Percentiles rank a stretch among this genome's conserved stretches.
Conservation (phyloP, 2,888 invertebrate species). For the Lochmaea crataegi region DNA sequence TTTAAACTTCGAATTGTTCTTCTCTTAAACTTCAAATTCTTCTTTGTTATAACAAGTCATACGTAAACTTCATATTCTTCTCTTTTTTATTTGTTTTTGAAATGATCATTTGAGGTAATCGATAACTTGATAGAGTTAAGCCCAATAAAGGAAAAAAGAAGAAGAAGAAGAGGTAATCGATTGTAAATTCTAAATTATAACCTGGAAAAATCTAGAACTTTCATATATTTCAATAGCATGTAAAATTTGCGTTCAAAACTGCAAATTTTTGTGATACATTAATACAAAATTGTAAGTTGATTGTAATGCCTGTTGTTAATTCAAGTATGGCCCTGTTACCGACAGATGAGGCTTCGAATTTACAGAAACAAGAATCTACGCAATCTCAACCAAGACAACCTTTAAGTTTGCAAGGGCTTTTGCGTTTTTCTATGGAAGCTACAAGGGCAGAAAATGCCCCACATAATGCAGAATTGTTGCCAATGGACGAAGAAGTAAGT, state of each 20-base stretch:
- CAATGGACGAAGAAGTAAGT: constrained; percentile 74
- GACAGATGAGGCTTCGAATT: constrained; percentile 13
- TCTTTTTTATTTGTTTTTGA: background rate
- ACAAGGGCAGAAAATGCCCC: constrained; percentile 72
- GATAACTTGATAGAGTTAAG: too few relatives aligned
- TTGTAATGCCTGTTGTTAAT: constrained; percentile 9
- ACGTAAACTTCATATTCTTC: background rate
- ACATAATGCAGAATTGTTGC: constrained; percentile 65
- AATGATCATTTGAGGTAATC: background rate
- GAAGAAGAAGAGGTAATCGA: background rate
- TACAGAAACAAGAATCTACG: constrained; percentile 9
- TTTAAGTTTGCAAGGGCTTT: constrained; percentile 67
- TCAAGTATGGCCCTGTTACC: constrained; percentile 24
- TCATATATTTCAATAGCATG: background rate
- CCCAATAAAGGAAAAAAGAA: too few relatives aligned
- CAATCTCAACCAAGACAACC: constrained; percentile 60
- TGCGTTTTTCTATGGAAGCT: constrained; percentile 78
- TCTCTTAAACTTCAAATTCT: too few relatives aligned
- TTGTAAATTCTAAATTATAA: background rate
- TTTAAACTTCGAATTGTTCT: too few relatives aligned
- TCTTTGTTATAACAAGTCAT: too few relatives aligned
- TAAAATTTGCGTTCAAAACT: background rate
- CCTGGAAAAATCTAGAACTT: constrained; percentile 14
- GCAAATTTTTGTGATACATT: background rate
- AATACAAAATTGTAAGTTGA: background rate